Evolutionary conservation across 2,113 vertebrate genomes (phyloP).

Genomic region (Struthio camelus): DNA sequence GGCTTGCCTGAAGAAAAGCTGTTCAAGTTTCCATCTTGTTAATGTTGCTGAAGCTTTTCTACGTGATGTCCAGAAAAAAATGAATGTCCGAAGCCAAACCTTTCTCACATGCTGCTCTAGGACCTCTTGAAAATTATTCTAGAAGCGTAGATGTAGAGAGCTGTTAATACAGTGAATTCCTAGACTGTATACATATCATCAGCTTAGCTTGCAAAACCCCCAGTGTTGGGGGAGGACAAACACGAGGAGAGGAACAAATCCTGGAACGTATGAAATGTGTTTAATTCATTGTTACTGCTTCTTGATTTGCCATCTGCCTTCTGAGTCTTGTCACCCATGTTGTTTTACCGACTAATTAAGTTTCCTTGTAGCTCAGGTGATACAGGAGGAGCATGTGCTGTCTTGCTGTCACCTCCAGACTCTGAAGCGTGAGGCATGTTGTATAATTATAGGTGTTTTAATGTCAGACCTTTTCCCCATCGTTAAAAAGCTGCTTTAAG

Average conservation of each 20-base stretch:
- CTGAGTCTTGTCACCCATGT: neutral
- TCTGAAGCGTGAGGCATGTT: neutral
- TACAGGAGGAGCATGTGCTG: neutral
- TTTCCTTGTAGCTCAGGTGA: neutral
- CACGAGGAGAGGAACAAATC: neutral
- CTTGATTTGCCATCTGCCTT: neutral
- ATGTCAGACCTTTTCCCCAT: neutral
- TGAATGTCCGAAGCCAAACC: neutral
- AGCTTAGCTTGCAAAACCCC: neutral
- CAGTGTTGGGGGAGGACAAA: too few relatives aligned
- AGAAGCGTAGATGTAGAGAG: neutral
- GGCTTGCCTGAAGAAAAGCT: neutral
- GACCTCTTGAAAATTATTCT: neutral
- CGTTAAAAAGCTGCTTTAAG: neutral
- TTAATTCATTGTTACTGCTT: neutral
- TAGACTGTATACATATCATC: fast-evolving
- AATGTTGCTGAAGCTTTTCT: neutral
- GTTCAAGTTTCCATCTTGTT: neutral
- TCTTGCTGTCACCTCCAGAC: neutral
- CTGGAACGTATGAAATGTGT: neutral
- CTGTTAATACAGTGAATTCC: neutral
- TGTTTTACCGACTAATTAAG: neutral
- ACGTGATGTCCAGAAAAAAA: neutral
- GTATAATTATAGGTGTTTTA: neutral
- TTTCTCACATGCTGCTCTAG: neutral